Conservation (phyloP, 2,888 invertebrate genomes). For the Agonopterix arenella region DNA sequence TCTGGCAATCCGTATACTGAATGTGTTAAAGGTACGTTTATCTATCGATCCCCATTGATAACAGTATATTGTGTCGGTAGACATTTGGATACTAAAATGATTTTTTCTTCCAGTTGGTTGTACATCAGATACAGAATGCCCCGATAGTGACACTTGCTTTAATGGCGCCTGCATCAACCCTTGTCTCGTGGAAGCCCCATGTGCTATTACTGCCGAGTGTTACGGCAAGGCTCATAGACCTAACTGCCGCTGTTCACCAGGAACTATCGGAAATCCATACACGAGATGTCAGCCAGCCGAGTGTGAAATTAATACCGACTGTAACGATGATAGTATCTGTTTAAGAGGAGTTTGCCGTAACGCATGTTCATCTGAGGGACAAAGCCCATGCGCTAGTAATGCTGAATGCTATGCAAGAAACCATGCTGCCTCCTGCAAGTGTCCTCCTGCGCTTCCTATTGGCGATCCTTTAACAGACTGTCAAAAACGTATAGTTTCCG, state of each 20-base stretch:
- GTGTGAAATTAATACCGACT: slow-evolving; percentile 88
- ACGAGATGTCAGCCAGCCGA: slow-evolving; percentile 86
- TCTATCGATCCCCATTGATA: not conserved
- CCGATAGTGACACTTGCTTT: slow-evolving; percentile 87
- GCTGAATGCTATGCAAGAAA: slow-evolving; percentile 88
- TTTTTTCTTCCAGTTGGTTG: slow-evolving; percentile 82
- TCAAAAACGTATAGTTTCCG: slow-evolving; percentile 64
- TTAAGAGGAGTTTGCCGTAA: slow-evolving; percentile 84
- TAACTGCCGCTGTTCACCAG: slow-evolving; percentile 86
- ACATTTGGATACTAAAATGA: not conserved
- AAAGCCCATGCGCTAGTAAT: slow-evolving; percentile 88
- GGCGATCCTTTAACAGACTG: slow-evolving; percentile 90
- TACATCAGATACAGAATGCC: slow-evolving; percentile 88
- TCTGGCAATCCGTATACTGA: slow-evolving; percentile 91
- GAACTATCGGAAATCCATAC: slow-evolving; percentile 88
- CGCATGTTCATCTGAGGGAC: slow-evolving; percentile 82
- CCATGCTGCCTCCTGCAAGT: slow-evolving; percentile 88
- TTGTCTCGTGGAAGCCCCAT: slow-evolving; percentile 87
- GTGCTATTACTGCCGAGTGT: slow-evolving; percentile 90
- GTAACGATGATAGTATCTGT: slow-evolving; percentile 85
- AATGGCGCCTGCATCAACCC: slow-evolving; percentile 90
- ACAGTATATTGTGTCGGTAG: not conserved
- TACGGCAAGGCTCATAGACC: slow-evolving; percentile 88
- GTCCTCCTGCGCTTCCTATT: slow-evolving; percentile 85
- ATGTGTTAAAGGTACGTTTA: slow-evolving; percentile 81